These are phyloP conservation scores for Aleiodes sp. DNA, from an alignment of 1,140 invertebrate species.

Conservation along the genomic window DNA sequence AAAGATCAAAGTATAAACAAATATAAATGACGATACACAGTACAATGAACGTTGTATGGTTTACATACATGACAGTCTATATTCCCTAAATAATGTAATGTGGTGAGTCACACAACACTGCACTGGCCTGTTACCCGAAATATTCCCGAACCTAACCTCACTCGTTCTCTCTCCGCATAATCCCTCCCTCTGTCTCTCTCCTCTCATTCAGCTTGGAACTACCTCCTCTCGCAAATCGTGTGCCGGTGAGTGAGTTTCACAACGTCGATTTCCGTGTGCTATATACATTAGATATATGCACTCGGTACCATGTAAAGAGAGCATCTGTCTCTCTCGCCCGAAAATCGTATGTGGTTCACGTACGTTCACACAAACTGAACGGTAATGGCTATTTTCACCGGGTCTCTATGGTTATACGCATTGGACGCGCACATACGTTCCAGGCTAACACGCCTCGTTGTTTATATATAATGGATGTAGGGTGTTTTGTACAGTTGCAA, in stretches of 20 bases:
- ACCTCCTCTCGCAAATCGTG: no score
- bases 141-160: not conserved
- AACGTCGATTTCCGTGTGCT: not conserved
- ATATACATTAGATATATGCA: not conserved
- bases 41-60: no score
- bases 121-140: no score
- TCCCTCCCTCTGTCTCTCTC: not conserved
- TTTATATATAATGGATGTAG: conserved; percentile 10
- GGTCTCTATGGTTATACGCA: not conserved
- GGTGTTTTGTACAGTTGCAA: not conserved
- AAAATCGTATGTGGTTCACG: conserved; percentile 13
- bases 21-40: no score
- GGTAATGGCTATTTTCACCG: conserved; percentile 8
- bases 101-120: no score
- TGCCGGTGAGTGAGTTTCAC: not conserved
- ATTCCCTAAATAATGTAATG: no score
- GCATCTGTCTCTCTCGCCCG: no score
- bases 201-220: not conserved
- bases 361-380: conserved; percentile 17
- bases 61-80: no score
- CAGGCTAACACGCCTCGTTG: not conserved
- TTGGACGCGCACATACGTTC: not conserved
- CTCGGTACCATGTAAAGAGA: not conserved
- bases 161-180: no score
- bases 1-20: no score